Evolutionary conservation across 2,888 invertebrate species (phyloP).

Genomic region (Brachyopa scutellaris): DNA sequence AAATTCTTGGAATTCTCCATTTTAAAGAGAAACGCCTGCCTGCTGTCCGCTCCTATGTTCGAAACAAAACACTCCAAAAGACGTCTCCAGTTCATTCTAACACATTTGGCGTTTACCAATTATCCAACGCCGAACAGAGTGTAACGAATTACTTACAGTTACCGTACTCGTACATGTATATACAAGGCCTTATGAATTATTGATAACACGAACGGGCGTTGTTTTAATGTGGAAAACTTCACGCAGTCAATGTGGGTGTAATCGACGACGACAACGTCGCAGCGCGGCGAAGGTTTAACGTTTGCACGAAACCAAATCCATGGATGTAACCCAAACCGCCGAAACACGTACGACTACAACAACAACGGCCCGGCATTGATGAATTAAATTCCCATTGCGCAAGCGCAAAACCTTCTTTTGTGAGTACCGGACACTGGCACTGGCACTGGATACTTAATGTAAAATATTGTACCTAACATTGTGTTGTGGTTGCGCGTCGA

Average conservation of each 20-base stretch:
- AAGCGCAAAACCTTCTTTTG: slow-evolving; percentile 30
- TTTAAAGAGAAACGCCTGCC: slow-evolving; percentile 34
- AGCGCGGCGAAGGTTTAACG: slow-evolving; percentile 44
- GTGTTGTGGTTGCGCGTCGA: too few species aligned
- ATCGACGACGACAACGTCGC: slow-evolving; percentile 18
- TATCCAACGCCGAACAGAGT: slow-evolving; percentile 38
- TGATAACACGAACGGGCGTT: slow-evolving; percentile 67
- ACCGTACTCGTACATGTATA: too few species aligned
- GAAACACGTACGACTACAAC: not conserved
- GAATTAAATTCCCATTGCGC: slow-evolving; percentile 19
- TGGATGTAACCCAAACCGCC: slow-evolving; percentile 12
- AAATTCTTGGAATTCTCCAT: slow-evolving; percentile 47
- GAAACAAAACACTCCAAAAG: not conserved
- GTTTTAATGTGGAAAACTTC: slow-evolving; percentile 63
- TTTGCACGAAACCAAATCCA: not conserved
- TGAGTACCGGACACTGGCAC: not conserved
- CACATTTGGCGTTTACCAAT: slow-evolving; percentile 56
- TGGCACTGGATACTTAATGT: not conserved
- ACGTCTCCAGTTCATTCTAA: not conserved
- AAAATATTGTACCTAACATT: too few species aligned
- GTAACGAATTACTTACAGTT: slow-evolving; percentile 50
- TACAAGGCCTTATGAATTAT: slow-evolving; percentile 62
- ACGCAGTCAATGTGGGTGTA: slow-evolving; percentile 64
- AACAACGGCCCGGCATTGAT: slow-evolving; percentile 29
- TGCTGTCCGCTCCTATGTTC: slow-evolving; percentile 19